Conservation (phyloP, 1,140 invertebrate genomes). For the Mylabris phalerata region DNA sequence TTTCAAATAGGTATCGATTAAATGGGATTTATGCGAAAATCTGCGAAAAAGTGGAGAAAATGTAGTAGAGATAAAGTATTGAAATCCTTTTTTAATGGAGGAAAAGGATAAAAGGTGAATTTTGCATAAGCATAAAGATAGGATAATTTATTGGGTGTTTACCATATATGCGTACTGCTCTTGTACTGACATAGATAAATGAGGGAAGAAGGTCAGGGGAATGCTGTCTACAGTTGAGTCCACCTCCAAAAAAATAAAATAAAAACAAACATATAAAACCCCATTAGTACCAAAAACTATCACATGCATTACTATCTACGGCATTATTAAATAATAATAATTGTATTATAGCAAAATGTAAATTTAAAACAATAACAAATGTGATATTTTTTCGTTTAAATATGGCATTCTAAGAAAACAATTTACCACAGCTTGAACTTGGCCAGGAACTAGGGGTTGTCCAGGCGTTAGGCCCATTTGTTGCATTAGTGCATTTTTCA, state of each 20-base stretch:
- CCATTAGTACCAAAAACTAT: slow-evolving; percentile 36
- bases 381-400: too few relatives aligned
- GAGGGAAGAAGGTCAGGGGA: slow-evolving; percentile 38
- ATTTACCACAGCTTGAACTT: slow-evolving; percentile 87
- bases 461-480: slow-evolving; percentile 87
- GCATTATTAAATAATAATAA: too few relatives aligned
- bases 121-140: slow-evolving; percentile 11
- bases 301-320: slow-evolving; percentile 1
- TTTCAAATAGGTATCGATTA: not conserved
- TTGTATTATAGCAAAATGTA: too few relatives aligned
- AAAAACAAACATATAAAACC: slow-evolving; percentile 12
- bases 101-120: too few relatives aligned
- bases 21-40: too few relatives aligned
- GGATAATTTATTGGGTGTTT: slow-evolving; percentile 25
- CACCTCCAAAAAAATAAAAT: slow-evolving; percentile 34
- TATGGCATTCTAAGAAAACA: not conserved
- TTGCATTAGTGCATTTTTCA: slow-evolving; percentile 95
- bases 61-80: not conserved
- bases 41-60: not conserved
- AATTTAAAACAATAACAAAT: too few relatives aligned
- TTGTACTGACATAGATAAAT: slow-evolving; percentile 40
- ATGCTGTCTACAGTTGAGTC: slow-evolving; percentile 33
- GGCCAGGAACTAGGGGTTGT: slow-evolving; percentile 80
- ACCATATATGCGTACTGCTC: slow-evolving; percentile 41
- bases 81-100: not conserved